Percentiles rank a stretch among this genome's conserved stretches.
Evolutionary conservation across 2,888 invertebrate genomes (phyloP).

Genomic region (Parnassius smintheus): DNA sequence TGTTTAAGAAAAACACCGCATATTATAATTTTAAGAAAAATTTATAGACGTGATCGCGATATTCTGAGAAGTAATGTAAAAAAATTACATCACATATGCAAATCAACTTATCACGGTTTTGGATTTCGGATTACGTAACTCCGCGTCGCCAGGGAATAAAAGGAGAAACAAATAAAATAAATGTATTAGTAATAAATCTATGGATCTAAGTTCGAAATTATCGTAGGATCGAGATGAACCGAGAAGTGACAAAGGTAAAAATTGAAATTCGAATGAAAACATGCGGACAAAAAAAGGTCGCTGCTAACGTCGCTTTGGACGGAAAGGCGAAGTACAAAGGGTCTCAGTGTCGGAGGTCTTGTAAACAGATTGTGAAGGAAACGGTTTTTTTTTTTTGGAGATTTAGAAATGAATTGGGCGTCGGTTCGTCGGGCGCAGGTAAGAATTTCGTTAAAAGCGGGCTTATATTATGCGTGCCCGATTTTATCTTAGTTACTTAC

Average conservation of each 20-base stretch:
- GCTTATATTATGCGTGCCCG: constrained; percentile 41
- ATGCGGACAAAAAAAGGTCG: constrained; percentile 72
- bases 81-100: constrained; percentile 49
- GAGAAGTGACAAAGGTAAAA: constrained; percentile 37
- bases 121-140: constrained; percentile 44
- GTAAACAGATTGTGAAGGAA: constrained; percentile 75
- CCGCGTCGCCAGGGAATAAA: constrained; percentile 25
- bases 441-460: constrained; percentile 47
- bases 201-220: constrained; percentile 14
- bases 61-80: constrained; percentile 28
- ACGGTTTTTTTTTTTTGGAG: constrained; percentile 65
- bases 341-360: constrained; percentile 75
- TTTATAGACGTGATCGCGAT: constrained; percentile 30
- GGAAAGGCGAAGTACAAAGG: constrained; percentile 55
- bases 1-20: too few relatives aligned
- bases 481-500: constrained; percentile 64
- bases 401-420: constrained; percentile 50
- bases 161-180: constrained; percentile 12
- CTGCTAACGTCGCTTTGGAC: constrained; percentile 46
- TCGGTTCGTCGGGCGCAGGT: constrained; percentile 60
- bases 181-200: constrained; percentile 20
- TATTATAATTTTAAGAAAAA: constrained; percentile 18
- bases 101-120: constrained; percentile 41
- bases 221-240: constrained; percentile 7
- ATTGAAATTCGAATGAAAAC: constrained; percentile 43